A percentile compares a stretch with the other conserved stretches of the same genome.
Evolutionary conservation across 2,888 invertebrate genomes (phyloP).

Genomic region (Pristionchus mayeri): DNA sequence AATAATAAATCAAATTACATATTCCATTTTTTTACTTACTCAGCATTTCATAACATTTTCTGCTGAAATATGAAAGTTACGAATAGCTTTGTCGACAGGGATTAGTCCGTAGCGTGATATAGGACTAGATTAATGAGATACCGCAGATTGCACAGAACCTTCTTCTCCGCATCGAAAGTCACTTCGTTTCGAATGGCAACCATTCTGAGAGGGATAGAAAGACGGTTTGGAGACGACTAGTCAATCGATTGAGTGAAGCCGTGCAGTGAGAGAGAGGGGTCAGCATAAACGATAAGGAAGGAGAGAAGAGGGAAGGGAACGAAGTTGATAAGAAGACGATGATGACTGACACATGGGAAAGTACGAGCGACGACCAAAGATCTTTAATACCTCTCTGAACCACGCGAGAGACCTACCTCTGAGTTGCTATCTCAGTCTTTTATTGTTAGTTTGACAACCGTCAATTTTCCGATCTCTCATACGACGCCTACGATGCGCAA

Average conservation of each 20-base stretch:
- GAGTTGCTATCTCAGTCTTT: too few relatives aligned
- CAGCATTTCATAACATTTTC: too few relatives aligned
- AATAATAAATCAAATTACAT: neutral
- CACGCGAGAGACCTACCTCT: too few relatives aligned
- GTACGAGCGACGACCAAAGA: neutral
- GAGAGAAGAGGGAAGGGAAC: neutral
- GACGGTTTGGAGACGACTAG: neutral
- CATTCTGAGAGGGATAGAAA: neutral
- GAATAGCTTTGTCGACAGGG: too few relatives aligned
- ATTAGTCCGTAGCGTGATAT: too few relatives aligned
- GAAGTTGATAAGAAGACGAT: conserved; percentile 20
- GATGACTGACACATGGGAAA: conserved; percentile 27
- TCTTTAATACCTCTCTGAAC: too few relatives aligned
- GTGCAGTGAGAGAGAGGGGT: neutral
- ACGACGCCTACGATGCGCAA: too few relatives aligned
- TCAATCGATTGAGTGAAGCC: conserved; percentile 18
- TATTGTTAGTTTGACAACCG: too few relatives aligned
- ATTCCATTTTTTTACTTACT: neutral
- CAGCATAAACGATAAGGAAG: neutral
- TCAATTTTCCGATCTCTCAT: too few relatives aligned
- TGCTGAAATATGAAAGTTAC: too few relatives aligned
- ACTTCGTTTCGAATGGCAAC: conserved; percentile 35
- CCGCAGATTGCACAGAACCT: too few relatives aligned
- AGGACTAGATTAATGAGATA: too few relatives aligned
- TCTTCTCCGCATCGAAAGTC: conserved; percentile 1